These are phyloP conservation scores for Cydia fagiglandana DNA, from an alignment of 1,140 invertebrate species.

Conservation along the genomic window DNA sequence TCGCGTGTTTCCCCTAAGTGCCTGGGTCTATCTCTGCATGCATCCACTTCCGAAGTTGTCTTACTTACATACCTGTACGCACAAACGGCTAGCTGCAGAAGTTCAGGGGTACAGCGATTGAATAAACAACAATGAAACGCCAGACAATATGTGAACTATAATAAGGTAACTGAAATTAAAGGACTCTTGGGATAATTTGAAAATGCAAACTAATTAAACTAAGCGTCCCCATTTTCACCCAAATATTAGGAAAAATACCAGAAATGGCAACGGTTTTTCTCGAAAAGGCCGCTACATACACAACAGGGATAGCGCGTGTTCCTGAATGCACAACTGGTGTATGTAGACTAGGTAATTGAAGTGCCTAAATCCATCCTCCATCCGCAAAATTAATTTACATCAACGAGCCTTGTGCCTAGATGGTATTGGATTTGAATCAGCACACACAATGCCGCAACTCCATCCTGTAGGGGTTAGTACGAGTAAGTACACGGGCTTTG, in stretches of 20 bases:
- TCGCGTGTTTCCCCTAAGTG: conserved; percentile 22
- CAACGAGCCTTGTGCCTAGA: background rate
- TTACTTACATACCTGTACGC: conserved; percentile 21
- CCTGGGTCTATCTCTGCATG: conserved; percentile 19
- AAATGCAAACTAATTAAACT: too few species aligned
- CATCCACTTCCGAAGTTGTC: conserved; percentile 30
- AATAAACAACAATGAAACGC: background rate
- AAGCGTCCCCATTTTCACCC: too few species aligned
- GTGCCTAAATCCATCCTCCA: conserved; percentile 3
- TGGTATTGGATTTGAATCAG: conserved; percentile 7
- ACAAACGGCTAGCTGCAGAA: conserved; percentile 6
- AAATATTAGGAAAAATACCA: too few species aligned
- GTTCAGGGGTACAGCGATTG: background rate
- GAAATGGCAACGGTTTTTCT: too few species aligned
- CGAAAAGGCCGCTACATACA: background rate
- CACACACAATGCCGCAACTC: background rate
- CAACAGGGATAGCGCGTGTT: background rate
- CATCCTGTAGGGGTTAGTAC: conserved; percentile 6
- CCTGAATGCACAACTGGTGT: background rate
- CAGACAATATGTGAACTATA: background rate
- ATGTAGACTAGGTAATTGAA: background rate
- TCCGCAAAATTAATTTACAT: conserved; percentile 11
- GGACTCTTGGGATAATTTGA: too few species aligned
- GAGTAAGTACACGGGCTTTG: conserved; percentile 14
- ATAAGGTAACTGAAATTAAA: too few species aligned